Evolutionary conservation across 2,113 vertebrate species (phyloP).

Genomic region (Sphaerodactylus townsendi): DNA sequence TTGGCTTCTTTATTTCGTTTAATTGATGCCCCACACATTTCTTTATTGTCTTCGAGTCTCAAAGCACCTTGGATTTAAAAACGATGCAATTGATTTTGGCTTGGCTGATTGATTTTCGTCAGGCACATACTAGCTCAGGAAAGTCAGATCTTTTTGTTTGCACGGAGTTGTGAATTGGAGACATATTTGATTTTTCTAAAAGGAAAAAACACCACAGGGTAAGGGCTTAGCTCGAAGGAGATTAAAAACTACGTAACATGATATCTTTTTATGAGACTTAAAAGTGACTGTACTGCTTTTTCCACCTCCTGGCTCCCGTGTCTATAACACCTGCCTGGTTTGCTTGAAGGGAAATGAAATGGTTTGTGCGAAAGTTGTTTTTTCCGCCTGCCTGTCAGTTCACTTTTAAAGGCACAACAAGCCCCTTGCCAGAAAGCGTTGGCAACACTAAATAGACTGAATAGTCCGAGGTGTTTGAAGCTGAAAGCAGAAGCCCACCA

Average conservation of each 20-base stretch:
- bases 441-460: background rate
- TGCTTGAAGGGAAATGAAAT: background rate
- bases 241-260: background rate
- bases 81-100: too few species aligned
- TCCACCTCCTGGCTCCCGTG: background rate
- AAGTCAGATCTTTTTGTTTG: too few species aligned
- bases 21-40: too few species aligned
- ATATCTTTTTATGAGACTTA: background rate
- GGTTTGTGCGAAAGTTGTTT: background rate
- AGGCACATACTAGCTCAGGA: too few species aligned
- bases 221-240: background rate
- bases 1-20: too few species aligned
- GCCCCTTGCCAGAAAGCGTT: background rate
- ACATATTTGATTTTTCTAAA: background rate
- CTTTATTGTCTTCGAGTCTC: too few species aligned
- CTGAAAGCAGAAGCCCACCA: background rate
- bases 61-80: too few species aligned
- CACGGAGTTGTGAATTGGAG: background rate
- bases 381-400: background rate
- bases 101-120: too few species aligned
- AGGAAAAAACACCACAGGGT: background rate
- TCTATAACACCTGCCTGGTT: background rate
- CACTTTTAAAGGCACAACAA: background rate
- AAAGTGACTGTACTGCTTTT: background rate
- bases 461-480: background rate